Percentiles rank a stretch among this genome's conserved stretches.
phyloP scores from a whole-genome alignment of 2,888 invertebrate species.

The Choristoneura rosaceana region DNA sequence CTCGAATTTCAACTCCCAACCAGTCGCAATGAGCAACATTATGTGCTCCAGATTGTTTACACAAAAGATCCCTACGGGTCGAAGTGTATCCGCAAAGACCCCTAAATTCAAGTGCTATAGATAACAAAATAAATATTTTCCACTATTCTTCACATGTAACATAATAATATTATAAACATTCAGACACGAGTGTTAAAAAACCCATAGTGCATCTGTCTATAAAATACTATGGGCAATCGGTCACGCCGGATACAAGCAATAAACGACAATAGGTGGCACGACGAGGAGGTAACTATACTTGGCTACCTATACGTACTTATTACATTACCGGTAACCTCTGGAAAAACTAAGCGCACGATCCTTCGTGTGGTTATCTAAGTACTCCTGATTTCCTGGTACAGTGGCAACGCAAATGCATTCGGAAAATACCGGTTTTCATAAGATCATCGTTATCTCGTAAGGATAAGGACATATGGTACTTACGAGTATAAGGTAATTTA shows the following conservation, averaged over 20 bases:
- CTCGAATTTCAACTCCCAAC: neutral
- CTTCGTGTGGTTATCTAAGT: neutral
- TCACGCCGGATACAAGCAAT: slow-evolving; percentile 72
- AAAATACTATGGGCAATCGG: slow-evolving; percentile 45
- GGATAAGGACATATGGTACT: no score
- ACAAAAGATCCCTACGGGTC: no score
- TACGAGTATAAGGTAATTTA: no score
- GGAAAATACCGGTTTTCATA: slow-evolving; percentile 10
- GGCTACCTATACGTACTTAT: neutral
- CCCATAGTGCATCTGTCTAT: neutral
- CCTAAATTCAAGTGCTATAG: neutral
- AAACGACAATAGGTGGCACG: slow-evolving; percentile 61
- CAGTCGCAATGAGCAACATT: no score
- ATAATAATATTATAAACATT: no score
- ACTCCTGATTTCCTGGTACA: slow-evolving; percentile 29
- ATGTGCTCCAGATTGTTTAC: neutral
- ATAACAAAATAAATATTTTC: neutral
- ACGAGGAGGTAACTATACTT: slow-evolving; percentile 26
- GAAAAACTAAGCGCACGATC: slow-evolving; percentile 44
- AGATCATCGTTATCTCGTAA: neutral
- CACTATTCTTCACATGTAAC: neutral
- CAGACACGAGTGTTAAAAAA: neutral
- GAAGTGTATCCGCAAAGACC: no score
- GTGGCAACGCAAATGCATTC: neutral
- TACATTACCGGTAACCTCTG: slow-evolving; percentile 46